Evolutionary conservation across 2,797 vertebrate species (phyloP).

Genomic region (Siniperca scherzeri): DNA sequence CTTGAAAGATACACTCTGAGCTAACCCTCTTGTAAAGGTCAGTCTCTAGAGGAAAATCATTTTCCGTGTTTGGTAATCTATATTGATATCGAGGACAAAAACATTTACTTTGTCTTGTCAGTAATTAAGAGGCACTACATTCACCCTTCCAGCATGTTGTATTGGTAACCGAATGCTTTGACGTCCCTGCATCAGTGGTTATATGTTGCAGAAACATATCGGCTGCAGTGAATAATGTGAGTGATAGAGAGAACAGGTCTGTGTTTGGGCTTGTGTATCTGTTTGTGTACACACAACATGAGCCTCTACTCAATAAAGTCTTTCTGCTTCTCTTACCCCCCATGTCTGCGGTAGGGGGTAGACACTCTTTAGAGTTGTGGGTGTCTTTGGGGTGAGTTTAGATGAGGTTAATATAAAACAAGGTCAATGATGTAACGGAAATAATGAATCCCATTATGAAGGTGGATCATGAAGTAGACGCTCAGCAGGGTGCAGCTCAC

Average conservation of each 20-base stretch:
- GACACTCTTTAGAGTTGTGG: background rate
- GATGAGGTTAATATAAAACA: constrained; percentile 18
- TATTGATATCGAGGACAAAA: constrained; percentile 8
- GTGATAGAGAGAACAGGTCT: background rate
- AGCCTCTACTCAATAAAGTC: background rate
- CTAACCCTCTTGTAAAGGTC: constrained; percentile 30
- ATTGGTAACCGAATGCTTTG: background rate
- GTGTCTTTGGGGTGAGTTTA: constrained; percentile 1
- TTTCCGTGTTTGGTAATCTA: constrained; percentile 7
- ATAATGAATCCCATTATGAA: constrained; percentile 45
- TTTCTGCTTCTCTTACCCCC: background rate
- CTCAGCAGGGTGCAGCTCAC: constrained; percentile 29
- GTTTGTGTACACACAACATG: background rate
- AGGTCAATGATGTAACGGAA: constrained; percentile 37
- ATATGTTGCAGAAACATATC: background rate
- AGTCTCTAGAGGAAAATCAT: constrained; percentile 9
- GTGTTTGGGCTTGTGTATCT: background rate
- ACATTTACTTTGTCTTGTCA: constrained; percentile 15
- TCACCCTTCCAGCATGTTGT: background rate
- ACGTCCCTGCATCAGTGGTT: background rate
- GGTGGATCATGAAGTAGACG: constrained; percentile 20
- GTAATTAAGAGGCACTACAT: constrained; percentile 2
- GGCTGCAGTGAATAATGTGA: background rate
- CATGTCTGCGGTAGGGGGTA: background rate
- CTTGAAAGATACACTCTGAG: constrained; percentile 26